Evolutionary conservation across 1,140 invertebrate species (phyloP), one percentile per base, ranked within the genome.

Genomic region (Hormaphis cornu): DNA sequence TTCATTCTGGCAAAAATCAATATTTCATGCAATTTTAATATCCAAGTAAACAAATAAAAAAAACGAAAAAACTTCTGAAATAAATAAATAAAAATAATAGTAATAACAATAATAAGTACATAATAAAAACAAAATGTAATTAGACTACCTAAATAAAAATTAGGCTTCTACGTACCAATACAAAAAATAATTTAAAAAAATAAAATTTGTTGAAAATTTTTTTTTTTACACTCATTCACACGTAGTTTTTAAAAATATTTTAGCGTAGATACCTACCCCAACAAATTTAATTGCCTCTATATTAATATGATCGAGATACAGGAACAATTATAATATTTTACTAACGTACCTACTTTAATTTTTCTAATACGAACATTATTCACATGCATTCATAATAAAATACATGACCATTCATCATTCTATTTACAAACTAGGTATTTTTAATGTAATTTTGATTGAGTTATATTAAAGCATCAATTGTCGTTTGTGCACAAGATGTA

Each of bases 11-110:
- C 12, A 22, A 48, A 66, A 66, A 48, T 48, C 44, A 24, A 9
- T 48, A 66, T 46, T 66, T 50, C 61, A 66, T 66, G 61, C 61
- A 66, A 28, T 33, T 33, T 66, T 63, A 42, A 30, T 50, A 48
- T 26, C 61, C 61, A 50, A 28, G 61, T 66, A 35, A 66, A 50
- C 61, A 66, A n/a, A 66, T 33, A 20, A 28, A 30, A 50, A 30
- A 66, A 66, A 66, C 20, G 59, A 40, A 33, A 66, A 66, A 66
- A 46, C 14, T 33, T 4, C 30, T 4, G 9, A 63, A 66, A 63
- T 63, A 63, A 46, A 46, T 50, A 35, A 66, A 48, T 26, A 20
- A 46, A 63, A 48, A 30, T 40, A 35, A 58, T 48, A 66, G 50
- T 20, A 46, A 26, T 63, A 48, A 63, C 48, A 20, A 61, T 61